These are phyloP conservation scores for Siderastrea radians DNA, from an alignment of 92 coral and sea anemone genomes.

Conservation along the genomic window DNA sequence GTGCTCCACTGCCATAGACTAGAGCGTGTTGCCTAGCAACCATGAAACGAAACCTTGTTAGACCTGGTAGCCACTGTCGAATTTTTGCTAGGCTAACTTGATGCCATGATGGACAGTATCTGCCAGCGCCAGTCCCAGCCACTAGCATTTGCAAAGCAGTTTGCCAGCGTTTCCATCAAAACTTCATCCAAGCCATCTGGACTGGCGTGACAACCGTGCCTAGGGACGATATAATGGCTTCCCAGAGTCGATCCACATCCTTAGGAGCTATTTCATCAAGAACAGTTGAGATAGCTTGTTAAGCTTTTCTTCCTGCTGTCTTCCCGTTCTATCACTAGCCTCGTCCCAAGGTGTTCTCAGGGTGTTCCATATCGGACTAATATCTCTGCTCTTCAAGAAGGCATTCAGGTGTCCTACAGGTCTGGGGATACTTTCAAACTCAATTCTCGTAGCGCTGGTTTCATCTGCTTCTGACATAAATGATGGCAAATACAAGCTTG, in stretches of 20 bases:
- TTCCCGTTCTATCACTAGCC: background rate
- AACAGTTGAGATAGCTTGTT: slow-evolving; percentile 41
- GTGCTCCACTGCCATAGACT: slow-evolving; percentile 21
- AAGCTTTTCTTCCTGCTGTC: slow-evolving; percentile 35
- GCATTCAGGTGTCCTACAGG: too few species aligned
- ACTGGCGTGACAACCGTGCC: background rate
- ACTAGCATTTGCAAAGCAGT: background rate
- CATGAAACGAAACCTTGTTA: slow-evolving; percentile 1
- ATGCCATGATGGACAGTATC: slow-evolving; percentile 11
- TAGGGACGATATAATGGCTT: background rate
- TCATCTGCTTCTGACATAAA: background rate
- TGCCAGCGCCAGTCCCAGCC: slow-evolving; percentile 16
- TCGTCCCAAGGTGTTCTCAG: background rate
- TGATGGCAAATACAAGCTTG: background rate
- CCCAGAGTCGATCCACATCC: background rate
- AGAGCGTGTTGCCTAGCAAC: slow-evolving; percentile 11
- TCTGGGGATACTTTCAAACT: too few species aligned
- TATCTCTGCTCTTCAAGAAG: slow-evolving; percentile 9
- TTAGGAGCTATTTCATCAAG: slow-evolving; percentile 33
- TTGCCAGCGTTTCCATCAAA: slow-evolving; percentile 6
- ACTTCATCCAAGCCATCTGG: background rate
- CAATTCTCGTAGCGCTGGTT: background rate
- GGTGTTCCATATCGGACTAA: slow-evolving; percentile 43
- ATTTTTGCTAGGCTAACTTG: background rate
- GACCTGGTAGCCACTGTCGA: slow-evolving; percentile 9